Evolutionary conservation across 2,888 invertebrate genomes (phyloP), one percentile per base, ranked within the genome.

Genomic region (Zootermopsis nevadensis): DNA sequence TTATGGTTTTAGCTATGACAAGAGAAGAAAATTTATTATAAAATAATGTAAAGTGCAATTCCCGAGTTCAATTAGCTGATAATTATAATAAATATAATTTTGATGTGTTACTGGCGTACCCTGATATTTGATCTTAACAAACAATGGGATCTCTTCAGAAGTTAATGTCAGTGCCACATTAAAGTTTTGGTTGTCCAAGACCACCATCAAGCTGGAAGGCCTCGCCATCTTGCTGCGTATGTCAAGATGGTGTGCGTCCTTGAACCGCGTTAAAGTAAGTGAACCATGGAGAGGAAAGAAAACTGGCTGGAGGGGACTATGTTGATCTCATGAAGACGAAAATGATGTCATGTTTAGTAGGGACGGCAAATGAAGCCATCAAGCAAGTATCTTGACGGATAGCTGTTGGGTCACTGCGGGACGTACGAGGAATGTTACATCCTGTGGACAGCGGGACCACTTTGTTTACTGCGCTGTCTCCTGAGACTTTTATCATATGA

Each of bases 311-410:
- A 69, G 55, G 31, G 55, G 24, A 31, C 24, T 55, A 15, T 38
- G 24, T 77, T 77, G 30, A 38, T 74, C 38, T 74, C 74, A 74
- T 74, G 66, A 77, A 77, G 55, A 77, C 55, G 77, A 79, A 79
- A 79, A 66, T 79, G 66, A 79, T 79, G 79, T 79, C 79, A 79
- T 35, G 79, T 79, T 79, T 38, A 10, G 8, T 27, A n/a, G 38
- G 79, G 66, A 60, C 66, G 31, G 79, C 38, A 79, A 79, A 79
- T 79, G 79, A 79, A 79, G 66, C 79, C 79, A 79, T 79, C 79
- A 79, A 66, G 79, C 66, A 31, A 60, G 31, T 6, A 33, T 38
- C 74, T 38, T 79, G 79, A 79, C 66, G 33, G 60, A 79, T 79
- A 60, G 55, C 77, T 42, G 69, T 31, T 69, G 69, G 69, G 53